Conservation (phyloP, 2,797 vertebrate species). For the Enteromius thamalakanensis region DNA sequence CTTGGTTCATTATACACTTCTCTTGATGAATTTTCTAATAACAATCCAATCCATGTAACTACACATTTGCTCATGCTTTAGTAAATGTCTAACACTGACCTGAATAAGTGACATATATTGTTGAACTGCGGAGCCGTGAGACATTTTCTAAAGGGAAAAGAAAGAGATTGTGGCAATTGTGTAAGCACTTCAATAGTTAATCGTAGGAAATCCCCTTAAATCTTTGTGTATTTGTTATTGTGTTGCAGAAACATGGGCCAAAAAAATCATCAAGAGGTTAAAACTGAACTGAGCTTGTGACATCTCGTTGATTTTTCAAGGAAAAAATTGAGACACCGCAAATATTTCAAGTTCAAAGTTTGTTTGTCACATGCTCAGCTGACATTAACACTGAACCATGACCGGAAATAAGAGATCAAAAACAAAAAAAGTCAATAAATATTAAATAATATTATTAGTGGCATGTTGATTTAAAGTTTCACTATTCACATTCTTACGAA, state of each 20-base stretch:
- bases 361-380: not conserved
- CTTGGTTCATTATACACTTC: not conserved
- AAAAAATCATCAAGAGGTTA: not conserved
- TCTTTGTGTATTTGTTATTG: not conserved
- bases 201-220: not conserved
- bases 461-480: not conserved
- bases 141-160: not conserved
- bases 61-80: not conserved
- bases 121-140: not conserved
- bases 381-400: not conserved
- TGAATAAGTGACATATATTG: conserved; percentile 5
- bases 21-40: not conserved
- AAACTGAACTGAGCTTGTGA: not conserved
- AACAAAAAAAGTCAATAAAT: not conserved
- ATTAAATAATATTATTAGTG: not conserved
- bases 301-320: not conserved
- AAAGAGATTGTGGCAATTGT: not conserved
- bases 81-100: not conserved
- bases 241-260: not conserved
- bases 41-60: no score
- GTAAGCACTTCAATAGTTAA: not conserved
- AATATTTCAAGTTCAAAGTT: not conserved
- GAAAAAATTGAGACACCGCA: not conserved
- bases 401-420: not conserved
- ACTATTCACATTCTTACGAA: not conserved